These are phyloP conservation scores for Leptinotarsa tumamoca DNA, from an alignment of 2,888 invertebrate genomes.

Conservation along the genomic window DNA sequence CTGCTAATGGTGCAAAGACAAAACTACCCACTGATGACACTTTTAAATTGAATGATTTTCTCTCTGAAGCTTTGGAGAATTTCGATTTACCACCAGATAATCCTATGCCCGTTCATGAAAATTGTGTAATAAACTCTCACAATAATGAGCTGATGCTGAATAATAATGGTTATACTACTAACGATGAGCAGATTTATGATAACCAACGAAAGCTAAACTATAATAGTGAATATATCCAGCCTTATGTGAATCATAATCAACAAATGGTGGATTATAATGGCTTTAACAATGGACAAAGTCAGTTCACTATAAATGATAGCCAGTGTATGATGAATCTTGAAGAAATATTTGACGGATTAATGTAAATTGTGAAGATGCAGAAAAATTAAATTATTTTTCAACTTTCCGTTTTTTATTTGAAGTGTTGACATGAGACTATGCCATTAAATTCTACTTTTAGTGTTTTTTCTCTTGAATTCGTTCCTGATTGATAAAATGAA, in stretches of 20 bases:
- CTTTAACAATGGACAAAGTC: neutral
- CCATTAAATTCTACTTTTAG: too few species aligned
- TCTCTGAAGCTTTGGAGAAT: neutral
- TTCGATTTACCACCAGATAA: slow-evolving; percentile 5
- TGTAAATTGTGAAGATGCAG: neutral
- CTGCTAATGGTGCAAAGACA: neutral
- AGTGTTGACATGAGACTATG: too few species aligned
- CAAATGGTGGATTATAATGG: neutral
- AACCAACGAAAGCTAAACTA: neutral
- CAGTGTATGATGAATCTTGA: slow-evolving; percentile 4
- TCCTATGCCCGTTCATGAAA: neutral
- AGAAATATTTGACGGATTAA: slow-evolving; percentile 8
- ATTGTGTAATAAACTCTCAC: neutral
- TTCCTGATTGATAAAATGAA: too few species aligned
- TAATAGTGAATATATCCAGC: too few species aligned
- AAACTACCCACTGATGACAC: neutral
- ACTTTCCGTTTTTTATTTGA: too few species aligned
- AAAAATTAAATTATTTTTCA: too few species aligned
- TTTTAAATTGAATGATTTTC: neutral
- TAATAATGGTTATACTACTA: neutral
- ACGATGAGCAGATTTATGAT: too few species aligned
- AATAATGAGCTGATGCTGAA: neutral
- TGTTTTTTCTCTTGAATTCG: too few species aligned
- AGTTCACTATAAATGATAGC: neutral
- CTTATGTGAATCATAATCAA: too few species aligned